Evolutionary conservation across 1,140 invertebrate genomes (phyloP).

Genomic region (Lordiphosa stackelbergi): DNA sequence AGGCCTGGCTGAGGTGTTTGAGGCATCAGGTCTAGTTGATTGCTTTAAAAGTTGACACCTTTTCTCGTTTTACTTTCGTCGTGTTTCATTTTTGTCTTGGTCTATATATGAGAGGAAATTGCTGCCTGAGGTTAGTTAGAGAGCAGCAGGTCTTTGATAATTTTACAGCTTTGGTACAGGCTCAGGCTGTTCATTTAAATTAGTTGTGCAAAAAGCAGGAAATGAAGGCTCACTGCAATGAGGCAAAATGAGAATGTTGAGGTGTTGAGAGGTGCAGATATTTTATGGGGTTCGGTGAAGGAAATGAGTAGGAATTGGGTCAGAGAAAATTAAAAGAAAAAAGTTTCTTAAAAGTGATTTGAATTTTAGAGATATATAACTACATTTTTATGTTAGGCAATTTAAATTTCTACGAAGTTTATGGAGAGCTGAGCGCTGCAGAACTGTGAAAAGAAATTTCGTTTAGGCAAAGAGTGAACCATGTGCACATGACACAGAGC

Average conservation of each 20-base stretch:
- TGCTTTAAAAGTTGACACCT: conserved; percentile 48
- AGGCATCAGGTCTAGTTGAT: conserved; percentile 9
- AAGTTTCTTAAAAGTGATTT: no score
- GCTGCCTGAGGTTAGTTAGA: conserved; percentile 23
- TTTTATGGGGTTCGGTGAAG: no score
- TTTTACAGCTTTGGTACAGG: conserved; percentile 3
- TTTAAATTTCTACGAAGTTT: no score
- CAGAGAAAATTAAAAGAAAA: no score
- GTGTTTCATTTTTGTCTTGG: neutral
- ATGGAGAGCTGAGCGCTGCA: no score
- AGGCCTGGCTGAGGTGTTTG: conserved; percentile 1
- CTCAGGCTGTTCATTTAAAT: conserved; percentile 19
- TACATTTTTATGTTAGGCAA: no score
- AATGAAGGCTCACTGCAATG: conserved; percentile 11
- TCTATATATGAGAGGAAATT: conserved; percentile 24
- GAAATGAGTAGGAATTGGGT: no score
- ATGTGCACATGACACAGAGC: no score
- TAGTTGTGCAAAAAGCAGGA: conserved; percentile 17
- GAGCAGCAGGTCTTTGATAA: conserved; percentile 28
- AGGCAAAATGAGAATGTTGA: neutral
- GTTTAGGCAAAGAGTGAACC: no score
- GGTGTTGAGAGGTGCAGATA: no score
- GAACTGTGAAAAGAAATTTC: no score
- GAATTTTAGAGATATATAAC: no score
- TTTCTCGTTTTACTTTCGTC: conserved; percentile 13